Evolutionary conservation across 2,888 invertebrate genomes (phyloP).

Genomic region (Drosophila melanocephala): DNA sequence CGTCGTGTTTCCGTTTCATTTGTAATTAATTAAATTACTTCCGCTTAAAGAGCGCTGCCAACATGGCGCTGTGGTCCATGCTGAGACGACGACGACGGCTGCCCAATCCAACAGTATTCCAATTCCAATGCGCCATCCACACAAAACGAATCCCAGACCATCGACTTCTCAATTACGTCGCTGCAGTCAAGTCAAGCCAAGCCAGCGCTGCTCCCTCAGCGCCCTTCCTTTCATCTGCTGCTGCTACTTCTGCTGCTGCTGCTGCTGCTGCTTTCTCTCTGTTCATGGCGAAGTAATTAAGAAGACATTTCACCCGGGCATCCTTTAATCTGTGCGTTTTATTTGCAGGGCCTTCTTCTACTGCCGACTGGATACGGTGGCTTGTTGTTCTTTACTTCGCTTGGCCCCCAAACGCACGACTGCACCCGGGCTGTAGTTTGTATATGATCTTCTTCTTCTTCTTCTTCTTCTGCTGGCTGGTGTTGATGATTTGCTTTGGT

Average conservation of each 20-base stretch:
- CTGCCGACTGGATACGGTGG: neutral
- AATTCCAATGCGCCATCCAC: conserved; percentile 18
- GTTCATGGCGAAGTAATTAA: conserved; percentile 81
- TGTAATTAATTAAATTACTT: conserved; percentile 83
- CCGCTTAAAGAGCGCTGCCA: conserved; percentile 75
- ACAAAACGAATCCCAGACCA: conserved; percentile 43
- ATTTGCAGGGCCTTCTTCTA: conserved; percentile 57
- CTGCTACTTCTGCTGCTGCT: neutral
- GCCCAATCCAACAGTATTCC: conserved; percentile 25
- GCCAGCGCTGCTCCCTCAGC: conserved; percentile 1
- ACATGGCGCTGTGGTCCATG: conserved; percentile 42
- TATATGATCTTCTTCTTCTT: conserved; percentile 34
- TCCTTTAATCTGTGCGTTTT: conserved; percentile 83
- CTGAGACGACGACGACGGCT: conserved; percentile 48
- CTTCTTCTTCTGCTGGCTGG: conserved; percentile 22
- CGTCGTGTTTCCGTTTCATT: conserved; percentile 78
- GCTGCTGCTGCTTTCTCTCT: conserved; percentile 14
- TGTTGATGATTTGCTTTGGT: conserved; percentile 57
- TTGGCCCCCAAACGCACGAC: conserved; percentile 52
- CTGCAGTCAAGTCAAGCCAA: conserved; percentile 34
- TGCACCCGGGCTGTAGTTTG: conserved; percentile 38
- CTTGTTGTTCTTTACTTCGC: conserved; percentile 52
- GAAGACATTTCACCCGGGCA: conserved; percentile 81
- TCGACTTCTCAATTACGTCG: conserved; percentile 75
- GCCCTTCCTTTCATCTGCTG: neutral